Base-by-base conservation (phyloP, 1,140 invertebrate species). In the Sinella curviseta region DNA sequence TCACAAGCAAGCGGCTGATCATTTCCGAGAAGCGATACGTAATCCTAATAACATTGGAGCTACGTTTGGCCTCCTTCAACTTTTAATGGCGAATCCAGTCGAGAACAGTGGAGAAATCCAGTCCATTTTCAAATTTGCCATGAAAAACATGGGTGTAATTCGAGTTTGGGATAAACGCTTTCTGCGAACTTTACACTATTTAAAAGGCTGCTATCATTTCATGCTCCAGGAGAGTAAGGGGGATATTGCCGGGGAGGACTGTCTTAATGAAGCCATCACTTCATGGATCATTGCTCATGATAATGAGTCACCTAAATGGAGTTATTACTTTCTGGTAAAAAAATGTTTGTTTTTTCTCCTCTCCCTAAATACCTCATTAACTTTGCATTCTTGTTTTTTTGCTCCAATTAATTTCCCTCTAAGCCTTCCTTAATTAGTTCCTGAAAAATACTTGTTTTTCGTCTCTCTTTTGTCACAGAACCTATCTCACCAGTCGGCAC, bases 281-380 rank as follows among this genome's bases (percentile, higher is more conserved):
- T 76, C 73, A 0, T 79, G 78, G 78, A 79, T 76, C n/a, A 79
- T 79, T 28, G 78, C 78, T 30, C 78, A 79, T 24, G 78, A 79
- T 54, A 76, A 79, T 39, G 33, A 74, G 30, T 30, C 54, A 65
- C 48, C 33, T 30, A 60, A 75, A 34, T 76, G 74, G 74, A 75
- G 73, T 31, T 75, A 35, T 33, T 76, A 79, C 30, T 79, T 79
- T 54, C 36, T 79, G 30, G 73, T 79, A 33, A 33, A n/a, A 48
- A 30, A 17, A 34, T 8, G 20, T 48, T 48, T 20, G 20, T 48
- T 48, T 48, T 48, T 48, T 48, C 20, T 48, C 39, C 39, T 48
- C 39, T 48, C 39, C n/a, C n/a, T n/a, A n/a, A n/a, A n/a, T n/a
- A n/a, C n/a, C n/a, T 48, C 39, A 48, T 48, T 48, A 48, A 48